Base-by-base conservation (phyloP, 2,888 invertebrate genomes). In the Eucriotettix oculatus region DNA sequence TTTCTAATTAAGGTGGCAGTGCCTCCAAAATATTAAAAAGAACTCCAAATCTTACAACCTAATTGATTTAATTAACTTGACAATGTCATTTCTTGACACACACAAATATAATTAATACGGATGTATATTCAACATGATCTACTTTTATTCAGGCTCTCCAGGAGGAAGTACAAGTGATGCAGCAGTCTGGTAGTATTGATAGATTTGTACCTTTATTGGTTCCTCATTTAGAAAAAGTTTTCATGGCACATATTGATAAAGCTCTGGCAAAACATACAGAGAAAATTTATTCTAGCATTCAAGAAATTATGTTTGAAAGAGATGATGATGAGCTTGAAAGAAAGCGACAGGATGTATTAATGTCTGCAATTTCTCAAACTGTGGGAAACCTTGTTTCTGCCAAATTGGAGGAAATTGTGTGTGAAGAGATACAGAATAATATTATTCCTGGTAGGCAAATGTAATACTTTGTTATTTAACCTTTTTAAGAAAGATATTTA, bases 391-490 rank as follows among this genome's bases (percentile, higher is more conserved):
- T 79, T 54, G 69, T 82, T 48, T 71, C 76, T 7, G 79, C 78
- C 54, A 79, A 79, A 63, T 68, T 84, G 62, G 79, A 82, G 54
- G 75, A 76, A 59, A 73, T 78, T 3, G 72, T 85, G 1, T 74
- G 75, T 58, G 72, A 76, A 59, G 84, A 84, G 70, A 75, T 62
- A 65, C 74, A 75, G 14, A 74, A 74, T 10, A 68, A 74, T 17
- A 68, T 76, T 16, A 64, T 72, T 14, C 74, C 75, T 65, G 68
- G 76, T 75, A 68, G 68, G 71, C 29, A 29, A 29, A 29, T 29
- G 7, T 29, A 29, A 29, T 29, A n/a, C n/a, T n/a, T n/a, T n/a
- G 29, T 29, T 29, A 29, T 29, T 29, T 29, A 5, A 29, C 29
- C 3, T 29, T 29, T 29, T 29, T 5, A 29, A 29, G 2, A 62